Base-by-base conservation (phyloP, 2,888 invertebrate genomes). In the Acholoe squamosa region DNA sequence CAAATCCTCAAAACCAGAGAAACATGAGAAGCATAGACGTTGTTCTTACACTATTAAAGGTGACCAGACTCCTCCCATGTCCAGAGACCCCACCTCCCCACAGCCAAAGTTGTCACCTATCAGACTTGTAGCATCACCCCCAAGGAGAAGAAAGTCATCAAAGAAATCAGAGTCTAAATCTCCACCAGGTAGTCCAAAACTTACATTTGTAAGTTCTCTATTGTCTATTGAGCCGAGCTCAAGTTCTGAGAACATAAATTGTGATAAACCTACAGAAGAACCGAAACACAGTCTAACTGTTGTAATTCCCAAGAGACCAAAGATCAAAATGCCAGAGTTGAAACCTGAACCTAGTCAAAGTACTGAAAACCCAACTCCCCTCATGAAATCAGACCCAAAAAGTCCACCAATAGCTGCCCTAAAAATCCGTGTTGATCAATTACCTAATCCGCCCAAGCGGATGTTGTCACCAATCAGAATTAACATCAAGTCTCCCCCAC, bases 31-130 rank as follows among this genome's bases (percentile, higher is more conserved):
- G 25, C 86, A 86, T 28, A 1, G 86, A 7, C 52, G 54, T 1
- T 86, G 52, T 22, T 31, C 54, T 10, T 86, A 86, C 28, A 86
- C 86, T 12, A 86, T 86, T 54, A 86, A 86, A 28, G 86, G 86
- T 52, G 86, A 86, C 25, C 86, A 86, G 28, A 12, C 28, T 16
- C 86, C 86, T 31, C 31, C 86, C 52, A 54, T 22, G 10, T 54
- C 86, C 0, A 25, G 52, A 14, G 86, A 86, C 54, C 86, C 86
- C 0, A 54, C 54, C 19, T 86, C 86, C 16, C 86, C 86, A 12
- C 52, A 28, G 31, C 86, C 86, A 1, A 86, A 86, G 54, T 28
- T 86, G 31, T 86, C 86, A 0, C 86, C 86, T 12, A 86, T 86
- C 19, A 86, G 86, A n/a, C 54, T 86, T 0, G 56, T 86, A 22